Evolutionary conservation across 2,113 vertebrate species (phyloP).

Genomic region (Uria aalge): DNA sequence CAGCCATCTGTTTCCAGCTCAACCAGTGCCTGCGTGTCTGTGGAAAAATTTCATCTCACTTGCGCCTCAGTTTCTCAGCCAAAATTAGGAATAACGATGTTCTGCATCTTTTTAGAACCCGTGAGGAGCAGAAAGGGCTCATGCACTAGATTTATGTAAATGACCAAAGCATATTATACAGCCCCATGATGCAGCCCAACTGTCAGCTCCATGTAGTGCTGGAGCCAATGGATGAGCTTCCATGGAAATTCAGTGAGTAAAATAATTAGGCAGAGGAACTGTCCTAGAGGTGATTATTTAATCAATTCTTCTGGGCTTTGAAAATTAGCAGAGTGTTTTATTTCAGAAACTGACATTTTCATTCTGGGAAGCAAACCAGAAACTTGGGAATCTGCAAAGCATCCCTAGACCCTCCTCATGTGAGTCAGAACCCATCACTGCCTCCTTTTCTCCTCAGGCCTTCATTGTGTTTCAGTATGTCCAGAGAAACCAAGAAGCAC

Average conservation of each 20-base stretch:
- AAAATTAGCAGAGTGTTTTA: not conserved
- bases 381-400: not conserved
- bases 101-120: not conserved
- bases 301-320: not conserved
- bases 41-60: not conserved
- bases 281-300: not conserved
- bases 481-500: not conserved
- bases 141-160: not conserved
- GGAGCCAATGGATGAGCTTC: fast-evolving
- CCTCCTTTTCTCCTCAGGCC: not conserved
- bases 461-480: not conserved
- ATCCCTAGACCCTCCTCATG: not conserved
- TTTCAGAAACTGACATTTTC: not conserved
- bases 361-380: not conserved
- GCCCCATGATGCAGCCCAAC: not conserved
- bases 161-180: not conserved
- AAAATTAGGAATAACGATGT: not conserved
- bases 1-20: not conserved
- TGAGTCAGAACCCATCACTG: not conserved
- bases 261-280: not conserved
- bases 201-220: not conserved
- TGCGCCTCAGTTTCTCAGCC: not conserved
- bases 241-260: not conserved
- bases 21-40: not conserved
- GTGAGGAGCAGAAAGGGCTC: not conserved